phyloP scores from a whole-genome alignment of 2,797 vertebrate species.

The Arremon aurantiirostris region DNA sequence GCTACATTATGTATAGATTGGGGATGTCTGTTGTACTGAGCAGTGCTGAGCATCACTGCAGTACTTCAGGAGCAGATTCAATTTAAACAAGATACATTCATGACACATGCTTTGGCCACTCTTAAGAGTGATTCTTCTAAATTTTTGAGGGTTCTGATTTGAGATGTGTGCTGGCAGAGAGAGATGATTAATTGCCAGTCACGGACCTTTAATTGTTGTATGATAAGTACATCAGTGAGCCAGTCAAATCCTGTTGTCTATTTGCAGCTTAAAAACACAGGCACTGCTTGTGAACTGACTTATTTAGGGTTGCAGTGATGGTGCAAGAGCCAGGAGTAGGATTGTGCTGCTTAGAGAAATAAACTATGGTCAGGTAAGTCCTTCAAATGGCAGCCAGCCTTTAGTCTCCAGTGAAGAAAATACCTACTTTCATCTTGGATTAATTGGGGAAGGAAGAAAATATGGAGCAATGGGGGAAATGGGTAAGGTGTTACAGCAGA shows the following conservation, averaged over 20 bases:
- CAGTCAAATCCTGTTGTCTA: background rate
- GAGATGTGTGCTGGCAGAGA: background rate
- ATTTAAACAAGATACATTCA: background rate
- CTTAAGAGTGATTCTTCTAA: background rate
- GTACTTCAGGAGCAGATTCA: background rate
- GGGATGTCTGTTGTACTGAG: background rate
- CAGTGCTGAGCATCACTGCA: background rate
- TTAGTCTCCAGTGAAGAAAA: background rate
- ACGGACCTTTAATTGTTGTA: background rate
- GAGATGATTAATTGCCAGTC: background rate
- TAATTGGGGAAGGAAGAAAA: background rate
- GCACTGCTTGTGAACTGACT: background rate
- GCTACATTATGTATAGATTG: background rate
- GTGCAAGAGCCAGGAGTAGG: background rate
- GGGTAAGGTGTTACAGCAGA: background rate
- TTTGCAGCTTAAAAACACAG: background rate
- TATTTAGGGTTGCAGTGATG: background rate
- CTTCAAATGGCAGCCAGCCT: background rate
- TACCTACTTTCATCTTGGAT: background rate
- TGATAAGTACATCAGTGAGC: background rate
- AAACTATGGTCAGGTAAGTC: background rate
- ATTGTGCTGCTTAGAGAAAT: background rate
- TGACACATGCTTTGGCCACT: background rate
- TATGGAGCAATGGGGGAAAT: background rate
- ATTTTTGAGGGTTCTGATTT: background rate